A percentile compares a stretch with the other conserved stretches of the same genome.
phyloP scores from a whole-genome alignment of 2,888 invertebrate species.

The Ferdinandea cuprea region DNA sequence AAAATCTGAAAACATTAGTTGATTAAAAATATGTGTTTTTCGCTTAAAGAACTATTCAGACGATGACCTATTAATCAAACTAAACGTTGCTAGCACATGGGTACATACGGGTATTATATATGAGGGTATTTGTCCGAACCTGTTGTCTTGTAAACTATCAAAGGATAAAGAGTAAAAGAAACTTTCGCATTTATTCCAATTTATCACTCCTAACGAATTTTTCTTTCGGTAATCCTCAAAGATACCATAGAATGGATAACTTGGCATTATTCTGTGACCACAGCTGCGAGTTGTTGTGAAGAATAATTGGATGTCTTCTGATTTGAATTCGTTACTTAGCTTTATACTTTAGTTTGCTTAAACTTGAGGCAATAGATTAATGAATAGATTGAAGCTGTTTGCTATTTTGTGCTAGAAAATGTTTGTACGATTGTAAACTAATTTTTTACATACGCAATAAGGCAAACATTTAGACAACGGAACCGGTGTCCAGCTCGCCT shows the following conservation, averaged over 20 bases:
- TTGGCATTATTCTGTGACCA: constrained; percentile 50
- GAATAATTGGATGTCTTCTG: constrained; percentile 65
- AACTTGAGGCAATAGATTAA: too few relatives aligned
- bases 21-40: constrained; percentile 50
- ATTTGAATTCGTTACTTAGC: constrained; percentile 27
- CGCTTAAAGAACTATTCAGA: constrained; percentile 35
- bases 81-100: constrained; percentile 57
- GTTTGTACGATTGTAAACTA: too few relatives aligned
- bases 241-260: constrained; percentile 47
- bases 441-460: too few relatives aligned
- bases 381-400: too few relatives aligned
- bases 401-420: too few relatives aligned
- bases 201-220: constrained; percentile 63
- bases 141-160: constrained; percentile 72
- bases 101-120: constrained; percentile 55
- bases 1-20: constrained; percentile 33
- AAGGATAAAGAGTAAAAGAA: constrained; percentile 56
- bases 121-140: constrained; percentile 67
- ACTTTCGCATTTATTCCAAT: constrained; percentile 73
- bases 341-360: too few relatives aligned
- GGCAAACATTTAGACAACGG: too few relatives aligned
- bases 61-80: constrained; percentile 68
- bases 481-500: too few relatives aligned
- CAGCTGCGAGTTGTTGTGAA: constrained; percentile 60
- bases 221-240: constrained; percentile 58